These are phyloP conservation scores for Rhizoglyphus robini DNA, from an alignment of 1,140 invertebrate genomes.

Conservation along the genomic window DNA sequence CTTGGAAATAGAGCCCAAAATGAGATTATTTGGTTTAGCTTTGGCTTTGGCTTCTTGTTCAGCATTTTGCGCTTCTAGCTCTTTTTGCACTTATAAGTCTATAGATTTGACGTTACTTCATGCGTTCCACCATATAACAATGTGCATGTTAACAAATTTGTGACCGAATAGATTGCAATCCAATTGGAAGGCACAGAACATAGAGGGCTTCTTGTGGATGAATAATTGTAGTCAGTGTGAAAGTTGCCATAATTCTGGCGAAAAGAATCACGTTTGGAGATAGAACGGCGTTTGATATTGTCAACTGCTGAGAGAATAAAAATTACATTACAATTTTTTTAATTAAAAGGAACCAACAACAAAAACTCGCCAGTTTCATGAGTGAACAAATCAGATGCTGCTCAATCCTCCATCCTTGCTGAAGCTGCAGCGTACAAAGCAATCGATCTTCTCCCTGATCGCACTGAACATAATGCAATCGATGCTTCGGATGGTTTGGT, in stretches of 20 bases:
- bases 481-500: conserved; percentile 41
- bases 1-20: not conserved
- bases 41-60: not conserved
- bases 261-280: conserved; percentile 95
- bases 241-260: conserved; percentile 76
- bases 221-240: conserved; percentile 87
- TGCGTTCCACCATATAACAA: conserved; percentile 97
- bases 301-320: too few relatives aligned
- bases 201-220: conserved; percentile 99
- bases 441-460: conserved; percentile 53
- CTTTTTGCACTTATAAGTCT: too few relatives aligned
- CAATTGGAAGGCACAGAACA: conserved; percentile 83
- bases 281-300: conserved; percentile 76
- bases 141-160: conserved; percentile 95
- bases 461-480: conserved; percentile 47
- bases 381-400: conserved; percentile 49
- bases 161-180: conserved; percentile 91
- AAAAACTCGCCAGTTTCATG: too few relatives aligned
- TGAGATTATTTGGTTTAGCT: not conserved
- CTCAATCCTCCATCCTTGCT: conserved; percentile 48
- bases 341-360: too few relatives aligned
- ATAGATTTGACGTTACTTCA: conserved; percentile 56
- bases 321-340: too few relatives aligned
- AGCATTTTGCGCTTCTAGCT: too few relatives aligned
- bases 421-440: conserved; percentile 49